These are phyloP conservation scores for Emys orbicularis DNA, from an alignment of 2,797 vertebrate species.

Conservation along the genomic window DNA sequence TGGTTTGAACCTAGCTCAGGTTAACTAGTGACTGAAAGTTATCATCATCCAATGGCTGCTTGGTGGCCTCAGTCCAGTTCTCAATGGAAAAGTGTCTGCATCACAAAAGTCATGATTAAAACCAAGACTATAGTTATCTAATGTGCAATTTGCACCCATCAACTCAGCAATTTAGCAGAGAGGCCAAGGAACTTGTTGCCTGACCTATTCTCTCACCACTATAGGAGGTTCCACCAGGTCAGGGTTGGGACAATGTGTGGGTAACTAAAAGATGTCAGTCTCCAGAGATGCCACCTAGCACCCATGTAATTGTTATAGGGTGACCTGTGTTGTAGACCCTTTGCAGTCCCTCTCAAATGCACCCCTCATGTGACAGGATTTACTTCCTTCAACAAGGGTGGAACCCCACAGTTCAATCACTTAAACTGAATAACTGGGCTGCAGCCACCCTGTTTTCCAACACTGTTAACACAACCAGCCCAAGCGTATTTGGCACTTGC, in stretches of 20 bases:
- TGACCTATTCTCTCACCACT: background rate
- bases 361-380: background rate
- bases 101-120: conserved; percentile 18
- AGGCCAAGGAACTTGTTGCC: background rate
- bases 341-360: background rate
- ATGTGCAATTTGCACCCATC: conserved; percentile 23
- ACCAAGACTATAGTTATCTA: conserved; percentile 28
- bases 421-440: background rate
- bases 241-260: background rate
- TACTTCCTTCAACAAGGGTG: background rate
- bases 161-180: conserved; percentile 17
- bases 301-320: background rate
- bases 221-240: background rate
- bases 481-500: background rate
- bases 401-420: background rate
- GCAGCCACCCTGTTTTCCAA: background rate
- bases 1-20: background rate
- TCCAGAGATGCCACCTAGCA: background rate
- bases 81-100: background rate
- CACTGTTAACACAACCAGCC: background rate
- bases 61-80: background rate
- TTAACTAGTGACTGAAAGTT: background rate
- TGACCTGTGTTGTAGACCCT: background rate
- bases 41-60: conserved; percentile 9
- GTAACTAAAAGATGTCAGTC: background rate